Evolutionary conservation across 2,888 invertebrate species (phyloP), one percentile per base, ranked within the genome.

Genomic region (Agonopterix arenella): DNA sequence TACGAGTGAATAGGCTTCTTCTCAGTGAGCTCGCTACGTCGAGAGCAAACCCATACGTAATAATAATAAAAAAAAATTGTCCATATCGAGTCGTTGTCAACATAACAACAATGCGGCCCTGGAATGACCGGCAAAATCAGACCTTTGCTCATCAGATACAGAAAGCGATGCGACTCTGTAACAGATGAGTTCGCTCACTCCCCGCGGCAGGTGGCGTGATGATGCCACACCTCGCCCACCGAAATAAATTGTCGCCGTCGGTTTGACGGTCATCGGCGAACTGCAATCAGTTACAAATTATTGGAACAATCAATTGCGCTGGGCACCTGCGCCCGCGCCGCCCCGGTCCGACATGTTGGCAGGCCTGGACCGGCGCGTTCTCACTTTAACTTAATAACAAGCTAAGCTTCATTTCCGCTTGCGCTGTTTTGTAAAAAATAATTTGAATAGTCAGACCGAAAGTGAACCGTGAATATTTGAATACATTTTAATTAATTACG

Each of bases 401-500:
- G 62, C 69, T 62, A 57, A 65, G 71, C 68, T 76, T 74, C 66
- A 70, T 77, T 80, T 80, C 79, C 79, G 76, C 68, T 68, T 59
- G 62, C 61, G 58, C 65, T 67, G 64, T 74, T 78, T 72, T 73
- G 69, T 73, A 75, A 76, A 75, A 59, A 76, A 76, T 68, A 66
- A 80, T 76, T 76, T 66, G 66, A 76, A 76, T 73, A 75, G 67
- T 73, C 67, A 58, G 59, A 62, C 75, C 67, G 77, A 80, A 81
- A 80, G 79, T 76, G 76, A 74, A 69, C 73, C 63, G 70, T 64
- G 48, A 38, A 48, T 48, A 18, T 57, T 65, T 68, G 84, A 78
- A 84, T 85, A 82, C 61, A 84, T 85, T 84, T 76, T 71, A 83
- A 86, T 83, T 79, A 82, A 85, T 85, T 80, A 83, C 67, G 62